Conservation (phyloP, 2,113 vertebrate species). For the Oreochromis spilurus region DNA sequence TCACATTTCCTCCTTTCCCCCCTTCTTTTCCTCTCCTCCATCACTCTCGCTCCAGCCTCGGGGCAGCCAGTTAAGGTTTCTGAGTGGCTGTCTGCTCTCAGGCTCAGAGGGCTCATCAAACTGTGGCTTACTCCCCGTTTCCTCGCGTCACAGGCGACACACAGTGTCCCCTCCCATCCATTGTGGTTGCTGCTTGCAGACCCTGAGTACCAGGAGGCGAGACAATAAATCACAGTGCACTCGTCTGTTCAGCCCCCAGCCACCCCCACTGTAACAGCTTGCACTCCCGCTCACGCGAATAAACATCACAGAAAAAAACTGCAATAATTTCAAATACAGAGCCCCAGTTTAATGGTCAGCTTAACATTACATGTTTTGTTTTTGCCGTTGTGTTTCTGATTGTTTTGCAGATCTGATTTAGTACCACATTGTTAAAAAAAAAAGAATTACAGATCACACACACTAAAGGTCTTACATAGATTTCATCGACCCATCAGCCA, state of each 20-base stretch:
- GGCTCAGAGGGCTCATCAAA: constrained; percentile 57
- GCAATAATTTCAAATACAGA: not conserved
- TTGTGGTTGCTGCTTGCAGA: not conserved
- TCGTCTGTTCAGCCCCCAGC: not conserved
- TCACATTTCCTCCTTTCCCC: not conserved
- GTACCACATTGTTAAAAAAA: not conserved
- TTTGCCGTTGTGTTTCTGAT: not conserved
- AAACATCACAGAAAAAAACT: not conserved
- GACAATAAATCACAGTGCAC: constrained; percentile 38
- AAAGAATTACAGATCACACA: too few relatives aligned
- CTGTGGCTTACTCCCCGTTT: constrained; percentile 2
- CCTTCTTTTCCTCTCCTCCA: not conserved
- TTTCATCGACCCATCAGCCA: not conserved
- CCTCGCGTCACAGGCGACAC: constrained; percentile 21
- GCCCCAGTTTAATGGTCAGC: not conserved
- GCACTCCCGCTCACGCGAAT: not conserved
- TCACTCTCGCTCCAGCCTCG: not conserved
- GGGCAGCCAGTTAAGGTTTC: constrained; percentile 29
- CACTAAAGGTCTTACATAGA: not conserved
- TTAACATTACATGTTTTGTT: not conserved
- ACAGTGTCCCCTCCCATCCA: constrained; percentile 4
- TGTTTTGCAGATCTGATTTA: not conserved
- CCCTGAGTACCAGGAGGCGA: not conserved
- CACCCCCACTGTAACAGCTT: not conserved
- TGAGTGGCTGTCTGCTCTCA: constrained; percentile 56